Base-by-base conservation (phyloP, 2,888 invertebrate species). In the Andrena camellia region DNA sequence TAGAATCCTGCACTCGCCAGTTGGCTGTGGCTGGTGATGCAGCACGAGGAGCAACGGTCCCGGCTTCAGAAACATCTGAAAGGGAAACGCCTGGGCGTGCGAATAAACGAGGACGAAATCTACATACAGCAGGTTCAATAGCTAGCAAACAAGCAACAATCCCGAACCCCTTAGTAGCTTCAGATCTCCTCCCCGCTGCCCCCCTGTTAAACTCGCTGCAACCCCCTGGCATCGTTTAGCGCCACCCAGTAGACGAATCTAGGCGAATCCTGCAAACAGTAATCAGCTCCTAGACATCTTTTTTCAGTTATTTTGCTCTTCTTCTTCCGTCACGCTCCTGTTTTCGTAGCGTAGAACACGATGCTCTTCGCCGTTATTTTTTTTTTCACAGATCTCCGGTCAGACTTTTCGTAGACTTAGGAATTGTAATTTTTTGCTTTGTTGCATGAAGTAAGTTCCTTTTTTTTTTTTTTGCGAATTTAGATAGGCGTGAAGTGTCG, bases 1-100 rank as follows among this genome's bases (percentile, higher is more conserved):
- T 90, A 95, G 95, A 94, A 95, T 91, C 94, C 95, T 33, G 94
- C 94, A 83, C 93, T 95, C 88, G 94, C 94, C 81, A 94, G 94
- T 78, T 95, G 95, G 95, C 93, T 95, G 81, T 95, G 94, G 94
- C 93, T 94, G 84, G 93, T 94, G 85, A 93, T 94, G 90, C 92
- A 94, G 75, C 91, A 94, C 78, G 84, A 90, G 76, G 89, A 92
- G 75, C 94, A 95, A 90, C 92, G 91, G 79, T 91, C 92, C 73
- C 92, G 94, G 69, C 93, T 93, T 79, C 87, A 90, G 85, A 92
- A 91, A 81, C 88, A 91, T 84, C 88, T 90, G 79, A 91, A 90
- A 85, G 90, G 90, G 74, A 92, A 90, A 82, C 90, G 85, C 64
- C 91, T 90, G 75, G 93, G 92, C 74, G 88, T 93, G 70, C 85